Evolutionary conservation across 2,888 invertebrate genomes (phyloP), one percentile per base, ranked within the genome.

Genomic region (Amphipoea lucens): DNA sequence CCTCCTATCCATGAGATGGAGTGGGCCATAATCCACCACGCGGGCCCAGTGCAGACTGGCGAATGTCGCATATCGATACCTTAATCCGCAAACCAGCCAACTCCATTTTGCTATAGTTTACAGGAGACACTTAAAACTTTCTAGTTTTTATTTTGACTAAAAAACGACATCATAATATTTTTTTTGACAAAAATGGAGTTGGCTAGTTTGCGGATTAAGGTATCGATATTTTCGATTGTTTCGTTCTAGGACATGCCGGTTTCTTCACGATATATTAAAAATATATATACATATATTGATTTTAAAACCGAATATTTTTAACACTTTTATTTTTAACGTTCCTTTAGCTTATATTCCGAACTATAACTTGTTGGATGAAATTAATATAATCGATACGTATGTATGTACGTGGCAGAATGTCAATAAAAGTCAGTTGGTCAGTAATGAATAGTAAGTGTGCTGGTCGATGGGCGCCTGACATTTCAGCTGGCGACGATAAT

Each of bases 401-500:
- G 60, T 78, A 82, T 76, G 57, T 79, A 85, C 75, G 88, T 81
- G 76, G 81, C 79, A 69, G 81, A 78, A 85, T 83, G 82, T 83
- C 83, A 81, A 85, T 88, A 82, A 87, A 73, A 84, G 87, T 84
- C 82, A 70, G 79, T 79, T 75, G 81, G 76, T 79, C 78, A 60
- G 81, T 87, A 85, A 83, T 81, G 69, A 82, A 85, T 74, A 76
- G 80, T 76, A 82, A 81, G 72, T 83, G 42, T 69, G 65, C 72
- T 68, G 62, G 65, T 70, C 76, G 76, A 81, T 78, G 68, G 79
- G 62, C 60, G 69, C 66, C 71, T 87, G 89, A 87, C 86, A 87
- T 88, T 88, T 88, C 69, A 76, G 80, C 76, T 81, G 78, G 83
- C 77, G 70, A 74, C 79, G 74, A 82, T 85, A 85, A 78, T 83